phyloP scores from a whole-genome alignment of 2,797 vertebrate genomes.

The Todus mexicanus region DNA sequence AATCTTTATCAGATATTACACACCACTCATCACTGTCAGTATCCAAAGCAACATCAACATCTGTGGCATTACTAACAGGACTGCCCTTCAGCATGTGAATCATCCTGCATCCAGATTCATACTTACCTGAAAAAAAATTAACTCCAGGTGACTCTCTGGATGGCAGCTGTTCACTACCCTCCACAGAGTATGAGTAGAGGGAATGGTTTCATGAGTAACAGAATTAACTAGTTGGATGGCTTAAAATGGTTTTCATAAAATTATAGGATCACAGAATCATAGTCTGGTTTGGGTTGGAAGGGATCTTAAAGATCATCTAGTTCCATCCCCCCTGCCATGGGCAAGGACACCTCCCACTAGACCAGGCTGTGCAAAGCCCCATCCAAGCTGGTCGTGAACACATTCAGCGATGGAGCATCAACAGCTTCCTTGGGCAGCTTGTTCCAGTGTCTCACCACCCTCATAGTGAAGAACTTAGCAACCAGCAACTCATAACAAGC shows the following conservation, averaged over 20 bases:
- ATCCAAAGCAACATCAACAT: constrained; percentile 19
- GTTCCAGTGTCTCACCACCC: too few relatives aligned
- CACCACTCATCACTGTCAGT: constrained; percentile 60
- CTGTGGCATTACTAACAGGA: background rate
- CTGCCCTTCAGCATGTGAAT: background rate
- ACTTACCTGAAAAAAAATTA: background rate
- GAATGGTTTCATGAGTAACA: background rate
- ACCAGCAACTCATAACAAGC: background rate
- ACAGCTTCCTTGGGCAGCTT: too few relatives aligned
- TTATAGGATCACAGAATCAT: too few relatives aligned
- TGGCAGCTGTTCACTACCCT: background rate
- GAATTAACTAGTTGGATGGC: background rate
- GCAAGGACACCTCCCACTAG: too few relatives aligned
- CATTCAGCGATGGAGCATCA: too few relatives aligned
- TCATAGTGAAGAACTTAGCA: too few relatives aligned
- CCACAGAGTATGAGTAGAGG: background rate
- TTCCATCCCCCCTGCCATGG: too few relatives aligned
- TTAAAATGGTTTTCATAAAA: background rate
- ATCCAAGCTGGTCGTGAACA: too few relatives aligned
- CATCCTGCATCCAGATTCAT: background rate
- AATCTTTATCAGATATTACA: constrained; percentile 62
- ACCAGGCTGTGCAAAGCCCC: too few relatives aligned
- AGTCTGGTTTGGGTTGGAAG: too few relatives aligned
- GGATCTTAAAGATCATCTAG: too few relatives aligned
- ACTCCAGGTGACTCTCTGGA: background rate